Evolutionary conservation across 2,888 invertebrate genomes (phyloP).

Genomic region (Tricholauxania praeusta): DNA sequence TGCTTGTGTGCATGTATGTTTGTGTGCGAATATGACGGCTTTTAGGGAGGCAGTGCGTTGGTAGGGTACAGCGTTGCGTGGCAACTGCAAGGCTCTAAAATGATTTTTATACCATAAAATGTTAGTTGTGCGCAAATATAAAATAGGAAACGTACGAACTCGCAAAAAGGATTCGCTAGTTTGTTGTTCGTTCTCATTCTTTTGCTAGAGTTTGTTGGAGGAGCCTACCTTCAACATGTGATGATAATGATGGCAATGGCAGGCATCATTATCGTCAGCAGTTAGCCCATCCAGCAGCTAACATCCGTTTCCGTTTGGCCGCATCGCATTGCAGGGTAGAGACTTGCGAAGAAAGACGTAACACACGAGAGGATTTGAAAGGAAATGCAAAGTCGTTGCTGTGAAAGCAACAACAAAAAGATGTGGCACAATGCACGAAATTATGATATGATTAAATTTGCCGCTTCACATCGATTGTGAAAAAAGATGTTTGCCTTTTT

Average conservation of each 20-base stretch:
- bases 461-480: too few species aligned
- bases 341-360: background rate
- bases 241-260: background rate
- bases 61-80: background rate
- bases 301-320: conserved; percentile 37
- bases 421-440: too few species aligned
- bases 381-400: conserved; percentile 29
- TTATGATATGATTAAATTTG: too few species aligned
- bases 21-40: conserved; percentile 24
- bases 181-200: background rate
- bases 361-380: conserved; percentile 22
- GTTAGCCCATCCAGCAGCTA: conserved; percentile 39
- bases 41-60: conserved; percentile 36
- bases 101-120: conserved; percentile 57
- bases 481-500: too few species aligned
- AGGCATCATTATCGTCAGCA: conserved; percentile 54
- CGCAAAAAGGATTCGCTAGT: conserved; percentile 15
- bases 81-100: conserved; percentile 34
- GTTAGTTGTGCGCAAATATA: conserved; percentile 35
- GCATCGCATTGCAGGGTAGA: background rate
- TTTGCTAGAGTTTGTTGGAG: too few species aligned
- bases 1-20: conserved; percentile 38
- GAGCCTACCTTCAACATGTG: too few species aligned
- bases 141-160: conserved; percentile 20
- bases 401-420: background rate